These are phyloP conservation scores for Hepsetus odoe DNA, from an alignment of 2,113 vertebrate genomes.

Conservation along the genomic window DNA sequence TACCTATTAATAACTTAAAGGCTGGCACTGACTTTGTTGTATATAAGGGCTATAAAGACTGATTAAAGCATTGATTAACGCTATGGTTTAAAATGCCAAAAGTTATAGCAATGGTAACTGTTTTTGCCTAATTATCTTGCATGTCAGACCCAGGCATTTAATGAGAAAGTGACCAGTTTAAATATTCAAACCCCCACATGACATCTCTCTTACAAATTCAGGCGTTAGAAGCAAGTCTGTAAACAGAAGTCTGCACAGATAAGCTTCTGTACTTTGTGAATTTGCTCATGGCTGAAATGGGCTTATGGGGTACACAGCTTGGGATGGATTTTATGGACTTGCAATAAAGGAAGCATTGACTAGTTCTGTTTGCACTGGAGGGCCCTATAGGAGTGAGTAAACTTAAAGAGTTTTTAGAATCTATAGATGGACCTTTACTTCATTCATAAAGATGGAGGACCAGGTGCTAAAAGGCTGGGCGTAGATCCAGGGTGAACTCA, in stretches of 20 bases:
- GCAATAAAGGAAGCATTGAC: conserved; percentile 29
- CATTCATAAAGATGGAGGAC: conserved; percentile 39
- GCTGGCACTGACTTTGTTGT: neutral
- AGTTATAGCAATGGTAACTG: neutral
- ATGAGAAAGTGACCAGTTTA: neutral
- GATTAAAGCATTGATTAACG: no score
- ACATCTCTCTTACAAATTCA: neutral
- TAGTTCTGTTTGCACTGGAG: conserved; percentile 20
- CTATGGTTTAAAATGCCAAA: neutral
- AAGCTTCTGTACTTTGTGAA: neutral
- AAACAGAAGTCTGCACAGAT: neutral
- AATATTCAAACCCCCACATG: neutral
- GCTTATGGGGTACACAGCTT: neutral
- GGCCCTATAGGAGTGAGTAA: conserved; percentile 8
- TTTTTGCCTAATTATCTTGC: neutral
- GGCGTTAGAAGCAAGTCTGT: neutral
- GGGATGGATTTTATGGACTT: conserved; percentile 4
- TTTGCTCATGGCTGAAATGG: conserved; percentile 7
- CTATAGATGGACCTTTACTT: conserved; percentile 14
- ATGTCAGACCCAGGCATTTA: neutral
- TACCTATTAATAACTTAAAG: no score
- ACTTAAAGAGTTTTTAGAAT: conserved; percentile 4
- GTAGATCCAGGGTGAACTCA: conserved; percentile 15
- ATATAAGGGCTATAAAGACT: neutral
- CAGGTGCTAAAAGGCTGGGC: conserved; percentile 3